Conservation (phyloP, 53 echinoderm and acorn worm genomes). For the Antedon mediterranea region DNA sequence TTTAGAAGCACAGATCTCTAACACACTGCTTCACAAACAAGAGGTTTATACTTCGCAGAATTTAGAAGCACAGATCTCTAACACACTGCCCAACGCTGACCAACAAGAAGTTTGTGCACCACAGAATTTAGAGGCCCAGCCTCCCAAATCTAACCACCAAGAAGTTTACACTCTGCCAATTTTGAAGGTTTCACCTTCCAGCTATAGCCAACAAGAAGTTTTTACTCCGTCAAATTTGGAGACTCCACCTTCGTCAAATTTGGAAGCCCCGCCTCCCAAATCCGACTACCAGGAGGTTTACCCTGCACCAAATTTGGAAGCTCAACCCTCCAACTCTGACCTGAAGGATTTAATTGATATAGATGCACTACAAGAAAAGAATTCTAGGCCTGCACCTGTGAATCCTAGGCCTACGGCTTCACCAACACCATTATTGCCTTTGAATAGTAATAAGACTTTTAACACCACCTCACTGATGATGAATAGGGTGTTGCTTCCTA, state of each 20-base stretch:
- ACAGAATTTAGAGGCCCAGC: background rate
- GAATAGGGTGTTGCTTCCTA: background rate
- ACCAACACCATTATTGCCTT: background rate
- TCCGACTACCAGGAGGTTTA: too few species aligned
- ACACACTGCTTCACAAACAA: too few species aligned
- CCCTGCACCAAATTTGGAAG: background rate
- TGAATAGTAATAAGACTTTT: background rate
- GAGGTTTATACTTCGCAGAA: background rate
- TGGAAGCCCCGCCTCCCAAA: too few species aligned
- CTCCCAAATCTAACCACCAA: background rate
- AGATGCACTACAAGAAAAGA: background rate
- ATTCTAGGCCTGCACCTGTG: background rate
- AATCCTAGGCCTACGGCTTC: background rate
- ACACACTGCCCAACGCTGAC: background rate
- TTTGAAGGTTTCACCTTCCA: background rate
- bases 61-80: background rate
- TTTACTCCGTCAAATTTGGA: background rate
- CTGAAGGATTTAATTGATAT: background rate
- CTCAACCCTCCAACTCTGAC: background rate
- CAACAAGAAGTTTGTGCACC: background rate
- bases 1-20: too few species aligned
- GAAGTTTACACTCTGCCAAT: background rate
- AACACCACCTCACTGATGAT: background rate
- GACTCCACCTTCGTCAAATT: background rate
- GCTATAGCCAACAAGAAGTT: background rate